Evolutionary conservation across 2,113 vertebrate genomes (phyloP), one percentile per base, ranked within the genome.

Genomic region (Polypterus bichir): DNA sequence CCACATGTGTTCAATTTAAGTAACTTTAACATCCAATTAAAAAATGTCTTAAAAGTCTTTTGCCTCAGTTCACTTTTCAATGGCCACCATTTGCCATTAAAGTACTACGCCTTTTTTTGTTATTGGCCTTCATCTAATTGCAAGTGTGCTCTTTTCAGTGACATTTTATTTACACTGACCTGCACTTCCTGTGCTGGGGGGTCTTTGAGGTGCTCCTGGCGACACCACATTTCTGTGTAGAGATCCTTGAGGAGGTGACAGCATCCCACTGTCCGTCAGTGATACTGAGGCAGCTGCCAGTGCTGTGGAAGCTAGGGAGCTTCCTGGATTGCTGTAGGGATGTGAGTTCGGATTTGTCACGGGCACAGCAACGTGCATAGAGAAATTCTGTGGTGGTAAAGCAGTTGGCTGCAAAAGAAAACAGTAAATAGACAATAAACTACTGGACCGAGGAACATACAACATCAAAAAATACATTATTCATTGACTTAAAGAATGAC

Each of bases 361-460:
- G 0, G 95, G 96, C 66, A 99, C 93, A 0, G 94, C 95, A 83
- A 99, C 96, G 49, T 95, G 96, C 94, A 99, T 97, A 48, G 94
- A 93, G 81, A 98, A 98, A 85, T 89, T 97, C 79, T 95, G 94
- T 75, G 91, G 92, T 9, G 92, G 93, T 82, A 97, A 71, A 61
- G 84, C 90, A 66, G 91, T 70, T 57, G 86, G 94, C 96, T 99
- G 80, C 3, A 74, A 70, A 78, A 63, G 62, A 6, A 47, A 63
- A 0, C 9, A 56, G 49, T 44, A 79, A 48, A 68, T 51, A 68
- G 3, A 54, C 49, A 62, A n/a, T 61, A 48, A 68, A 71, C 70
- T 49, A 68, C 69, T 63, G 60, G 55, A 61, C 62, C 70, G 64
- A 60, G 61, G 51, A 27, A 27, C 27, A 27, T 27, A 27, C 27